A percentile compares a stretch with the other conserved stretches of the same genome.
phyloP scores from a whole-genome alignment of 2,888 invertebrate genomes.

The Drosophila mimica region DNA sequence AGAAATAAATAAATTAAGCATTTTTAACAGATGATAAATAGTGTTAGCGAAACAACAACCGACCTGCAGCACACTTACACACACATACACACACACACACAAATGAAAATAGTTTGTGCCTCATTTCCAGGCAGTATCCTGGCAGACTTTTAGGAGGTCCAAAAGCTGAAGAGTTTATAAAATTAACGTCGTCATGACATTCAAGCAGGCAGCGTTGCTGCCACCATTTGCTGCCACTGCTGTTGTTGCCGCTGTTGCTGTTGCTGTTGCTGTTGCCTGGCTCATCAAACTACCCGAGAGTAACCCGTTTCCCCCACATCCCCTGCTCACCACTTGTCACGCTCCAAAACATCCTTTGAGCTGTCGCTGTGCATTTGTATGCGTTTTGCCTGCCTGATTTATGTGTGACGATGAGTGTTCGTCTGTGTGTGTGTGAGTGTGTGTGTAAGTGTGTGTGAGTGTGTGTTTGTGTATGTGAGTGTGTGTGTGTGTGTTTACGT shows the following conservation, averaged over 20 bases:
- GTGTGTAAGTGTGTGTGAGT: constrained; percentile 10
- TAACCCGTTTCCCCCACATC: too few relatives aligned
- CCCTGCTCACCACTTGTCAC: constrained; percentile 45
- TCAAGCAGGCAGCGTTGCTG: constrained; percentile 40
- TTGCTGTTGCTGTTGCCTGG: constrained; percentile 38
- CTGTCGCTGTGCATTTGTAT: constrained; percentile 65
- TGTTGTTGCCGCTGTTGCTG: constrained; percentile 11
- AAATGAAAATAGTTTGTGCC: constrained; percentile 25
- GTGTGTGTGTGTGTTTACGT: constrained; percentile 53
- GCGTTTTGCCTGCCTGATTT: constrained; percentile 60
- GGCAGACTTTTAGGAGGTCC: constrained; percentile 24
- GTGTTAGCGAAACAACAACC: constrained; percentile 41
- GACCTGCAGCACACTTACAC: constrained; percentile 46
- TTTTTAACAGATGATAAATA: constrained; percentile 12
- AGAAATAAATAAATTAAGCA: neutral
- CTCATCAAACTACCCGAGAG: constrained; percentile 45
- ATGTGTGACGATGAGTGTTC: constrained; percentile 50
- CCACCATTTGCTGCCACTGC: constrained; percentile 27
- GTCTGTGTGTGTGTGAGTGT: constrained; percentile 7
- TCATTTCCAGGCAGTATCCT: constrained; percentile 22
- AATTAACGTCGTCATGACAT: constrained; percentile 80
- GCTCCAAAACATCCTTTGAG: constrained; percentile 68
- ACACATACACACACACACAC: constrained; percentile 29
- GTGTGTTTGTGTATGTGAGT: neutral
- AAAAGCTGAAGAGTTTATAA: constrained; percentile 75